Evolutionary conservation across 1,140 invertebrate genomes (phyloP).

Genomic region (Venturia canescens): DNA sequence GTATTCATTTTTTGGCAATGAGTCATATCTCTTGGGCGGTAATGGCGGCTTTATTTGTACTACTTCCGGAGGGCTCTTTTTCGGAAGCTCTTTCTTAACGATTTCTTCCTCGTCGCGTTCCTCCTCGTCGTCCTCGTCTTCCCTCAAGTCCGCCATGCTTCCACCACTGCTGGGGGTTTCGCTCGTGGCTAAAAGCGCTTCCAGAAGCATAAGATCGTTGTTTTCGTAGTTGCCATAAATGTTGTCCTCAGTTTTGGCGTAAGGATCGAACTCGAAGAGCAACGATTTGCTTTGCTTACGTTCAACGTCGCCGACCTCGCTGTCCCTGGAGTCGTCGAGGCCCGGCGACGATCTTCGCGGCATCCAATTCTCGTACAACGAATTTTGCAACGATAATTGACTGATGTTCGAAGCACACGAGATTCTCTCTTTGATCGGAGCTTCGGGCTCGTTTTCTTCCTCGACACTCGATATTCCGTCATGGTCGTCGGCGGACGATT

Average conservation of each 20-base stretch:
- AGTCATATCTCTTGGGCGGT: conserved; percentile 76
- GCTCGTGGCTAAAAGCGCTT: conserved; percentile 65
- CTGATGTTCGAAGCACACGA: conserved; percentile 61
- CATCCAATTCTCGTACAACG: conserved; percentile 70
- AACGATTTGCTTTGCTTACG: conserved; percentile 62
- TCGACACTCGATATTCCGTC: conserved; percentile 67
- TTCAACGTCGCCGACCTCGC: neutral
- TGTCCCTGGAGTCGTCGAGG: conserved; percentile 16
- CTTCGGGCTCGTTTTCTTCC: conserved; percentile 61
- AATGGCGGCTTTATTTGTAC: conserved; percentile 67
- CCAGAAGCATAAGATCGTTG: conserved; percentile 67
- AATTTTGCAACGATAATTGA: conserved; percentile 66
- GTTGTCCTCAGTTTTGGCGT: conserved; percentile 56
- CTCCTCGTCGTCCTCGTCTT: conserved; percentile 61
- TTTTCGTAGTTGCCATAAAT: conserved; percentile 67
- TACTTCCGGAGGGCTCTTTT: neutral
- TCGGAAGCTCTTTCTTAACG: neutral
- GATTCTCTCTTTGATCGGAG: conserved; percentile 50
- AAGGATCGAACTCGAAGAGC: conserved; percentile 70
- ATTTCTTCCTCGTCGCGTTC: conserved; percentile 32
- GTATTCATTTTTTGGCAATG: conserved; percentile 71
- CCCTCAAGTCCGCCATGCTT: conserved; percentile 62
- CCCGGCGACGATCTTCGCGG: conserved; percentile 41
- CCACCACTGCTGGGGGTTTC: conserved; percentile 64
- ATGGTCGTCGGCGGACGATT: conserved; percentile 54